Conservation (phyloP, 2,888 invertebrate species). For the Parapristionchus giblindavisi region DNA sequence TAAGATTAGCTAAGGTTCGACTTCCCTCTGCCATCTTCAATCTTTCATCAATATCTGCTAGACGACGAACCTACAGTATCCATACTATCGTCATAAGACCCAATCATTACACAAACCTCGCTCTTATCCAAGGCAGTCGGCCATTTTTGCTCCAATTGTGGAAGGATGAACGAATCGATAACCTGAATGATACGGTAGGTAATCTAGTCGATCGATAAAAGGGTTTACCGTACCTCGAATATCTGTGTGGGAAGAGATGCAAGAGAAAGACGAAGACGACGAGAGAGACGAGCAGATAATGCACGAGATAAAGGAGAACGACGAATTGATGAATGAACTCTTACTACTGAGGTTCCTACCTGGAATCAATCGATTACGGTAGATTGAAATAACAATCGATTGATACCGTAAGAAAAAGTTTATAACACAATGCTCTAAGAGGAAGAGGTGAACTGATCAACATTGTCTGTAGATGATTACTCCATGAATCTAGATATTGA, state of each 20-base stretch:
- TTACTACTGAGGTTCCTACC: slow-evolving; percentile 2
- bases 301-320: slow-evolving; percentile 23
- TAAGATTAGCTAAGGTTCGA: slow-evolving; percentile 32
- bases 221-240: slow-evolving; percentile 18
- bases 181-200: slow-evolving; percentile 15
- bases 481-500: slow-evolving; percentile 16
- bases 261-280: slow-evolving; percentile 10
- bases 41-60: slow-evolving; percentile 33
- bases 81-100: neutral
- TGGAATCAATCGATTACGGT: neutral
- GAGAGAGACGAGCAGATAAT: slow-evolving; percentile 11
- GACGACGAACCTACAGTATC: slow-evolving; percentile 2
- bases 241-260: slow-evolving; percentile 25
- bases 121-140: slow-evolving; percentile 38
- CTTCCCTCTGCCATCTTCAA: slow-evolving; percentile 38
- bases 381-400: neutral
- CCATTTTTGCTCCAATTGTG: slow-evolving; percentile 31
- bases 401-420: slow-evolving; percentile 25
- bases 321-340: slow-evolving; percentile 15
- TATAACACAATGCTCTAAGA: slow-evolving; percentile 31
- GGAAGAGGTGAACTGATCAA: slow-evolving; percentile 24
- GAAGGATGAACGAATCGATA: slow-evolving; percentile 33
- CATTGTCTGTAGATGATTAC: slow-evolving; percentile 18
- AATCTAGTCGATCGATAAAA: too few relatives aligned
- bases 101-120: slow-evolving; percentile 11